Percentiles rank a stretch among this genome's conserved stretches.
Conservation (phyloP, 2,113 vertebrate species). For the Calyptomena viridis region DNA sequence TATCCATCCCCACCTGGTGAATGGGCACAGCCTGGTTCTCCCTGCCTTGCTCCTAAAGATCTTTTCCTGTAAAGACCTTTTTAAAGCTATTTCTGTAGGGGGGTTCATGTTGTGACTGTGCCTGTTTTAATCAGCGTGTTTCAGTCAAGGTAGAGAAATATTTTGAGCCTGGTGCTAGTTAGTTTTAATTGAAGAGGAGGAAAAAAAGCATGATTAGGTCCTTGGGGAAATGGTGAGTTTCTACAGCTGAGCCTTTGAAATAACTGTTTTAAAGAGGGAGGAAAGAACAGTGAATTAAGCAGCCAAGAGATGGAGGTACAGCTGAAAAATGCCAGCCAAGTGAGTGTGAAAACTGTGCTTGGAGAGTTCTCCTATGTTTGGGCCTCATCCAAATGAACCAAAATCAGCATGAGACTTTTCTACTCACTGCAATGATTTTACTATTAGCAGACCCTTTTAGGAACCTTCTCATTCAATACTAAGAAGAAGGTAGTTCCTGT, state of each 20-base stretch:
- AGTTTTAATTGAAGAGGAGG: slow-evolving; percentile 10
- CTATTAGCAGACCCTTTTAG: neutral
- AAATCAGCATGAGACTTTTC: neutral
- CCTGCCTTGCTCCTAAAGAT: neutral
- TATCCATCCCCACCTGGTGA: neutral
- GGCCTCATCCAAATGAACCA: neutral
- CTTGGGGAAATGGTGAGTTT: neutral
- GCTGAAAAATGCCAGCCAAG: neutral
- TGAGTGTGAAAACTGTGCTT: neutral
- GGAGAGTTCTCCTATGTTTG: neutral
- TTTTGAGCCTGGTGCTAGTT: neutral
- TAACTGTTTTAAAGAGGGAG: neutral
- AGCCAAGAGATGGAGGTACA: neutral
- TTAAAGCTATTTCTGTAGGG: neutral
- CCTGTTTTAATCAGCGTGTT: neutral
- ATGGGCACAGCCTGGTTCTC: neutral
- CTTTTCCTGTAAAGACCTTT: neutral
- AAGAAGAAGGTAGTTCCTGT: neutral
- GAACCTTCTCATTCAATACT: neutral
- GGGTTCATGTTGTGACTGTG: neutral
- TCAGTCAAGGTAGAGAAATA: neutral
- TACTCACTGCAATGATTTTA: neutral
- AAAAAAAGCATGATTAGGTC: neutral
- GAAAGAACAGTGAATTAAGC: neutral
- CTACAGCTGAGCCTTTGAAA: neutral